Conservation (phyloP, 2,797 vertebrate genomes). For the Enteromius mattozi region DNA sequence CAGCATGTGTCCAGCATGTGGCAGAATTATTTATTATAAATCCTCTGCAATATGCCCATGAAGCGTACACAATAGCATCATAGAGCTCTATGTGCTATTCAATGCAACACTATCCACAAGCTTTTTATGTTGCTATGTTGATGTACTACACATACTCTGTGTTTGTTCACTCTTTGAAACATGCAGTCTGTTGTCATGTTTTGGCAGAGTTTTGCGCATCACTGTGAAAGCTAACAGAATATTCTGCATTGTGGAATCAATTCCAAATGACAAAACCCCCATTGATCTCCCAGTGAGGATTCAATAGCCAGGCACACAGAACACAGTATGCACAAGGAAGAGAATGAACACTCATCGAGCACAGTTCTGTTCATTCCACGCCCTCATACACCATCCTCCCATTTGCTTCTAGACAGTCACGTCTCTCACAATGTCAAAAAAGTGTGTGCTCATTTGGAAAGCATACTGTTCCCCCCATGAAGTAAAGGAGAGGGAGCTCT, state of each 20-base stretch:
- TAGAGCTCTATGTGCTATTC: neutral
- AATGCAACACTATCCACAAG: neutral
- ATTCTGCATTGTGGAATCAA: neutral
- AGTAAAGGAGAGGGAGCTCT: slow-evolving; percentile 10
- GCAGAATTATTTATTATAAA: neutral
- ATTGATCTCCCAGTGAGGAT: slow-evolving; percentile 1
- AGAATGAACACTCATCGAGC: neutral
- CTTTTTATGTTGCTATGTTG: neutral
- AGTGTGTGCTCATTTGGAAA: slow-evolving; percentile 18
- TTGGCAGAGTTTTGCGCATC: slow-evolving; percentile 8
- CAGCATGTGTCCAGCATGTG: neutral
- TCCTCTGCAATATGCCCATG: neutral
- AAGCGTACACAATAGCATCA: neutral
- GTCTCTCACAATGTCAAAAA: slow-evolving; percentile 31
- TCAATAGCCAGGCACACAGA: neutral
- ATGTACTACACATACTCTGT: neutral
- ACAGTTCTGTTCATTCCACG: neutral
- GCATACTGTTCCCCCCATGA: neutral
- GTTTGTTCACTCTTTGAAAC: slow-evolving; percentile 3
- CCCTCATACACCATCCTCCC: neutral
- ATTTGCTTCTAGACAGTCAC: neutral
- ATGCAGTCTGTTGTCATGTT: slow-evolving; percentile 6
- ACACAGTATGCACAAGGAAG: neutral
- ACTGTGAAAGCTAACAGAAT: slow-evolving; percentile 5
- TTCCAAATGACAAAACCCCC: neutral